phyloP scores from a whole-genome alignment of 2,797 vertebrate genomes.

The Salarias fasciatus region DNA sequence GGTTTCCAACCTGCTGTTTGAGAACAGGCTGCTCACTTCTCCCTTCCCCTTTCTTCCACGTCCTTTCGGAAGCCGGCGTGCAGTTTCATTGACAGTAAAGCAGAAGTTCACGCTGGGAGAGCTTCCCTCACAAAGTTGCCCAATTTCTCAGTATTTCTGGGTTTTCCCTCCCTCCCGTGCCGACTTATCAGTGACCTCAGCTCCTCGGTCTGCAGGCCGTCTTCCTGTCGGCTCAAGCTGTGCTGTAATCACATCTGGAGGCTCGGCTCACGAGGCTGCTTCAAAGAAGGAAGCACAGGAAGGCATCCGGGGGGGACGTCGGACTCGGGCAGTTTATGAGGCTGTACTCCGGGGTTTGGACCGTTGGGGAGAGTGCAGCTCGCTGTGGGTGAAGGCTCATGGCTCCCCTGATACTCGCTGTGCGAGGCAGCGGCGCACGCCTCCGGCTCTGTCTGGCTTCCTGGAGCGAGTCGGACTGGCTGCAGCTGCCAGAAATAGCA shows the following conservation, averaged over 20 bases:
- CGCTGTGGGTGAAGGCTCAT: slow-evolving; percentile 7
- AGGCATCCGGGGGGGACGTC: neutral
- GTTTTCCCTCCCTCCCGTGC: neutral
- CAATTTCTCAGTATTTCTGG: neutral
- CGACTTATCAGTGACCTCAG: slow-evolving; percentile 29
- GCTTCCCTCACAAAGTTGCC: neutral
- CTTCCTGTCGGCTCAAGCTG: slow-evolving; percentile 34
- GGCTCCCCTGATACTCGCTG: slow-evolving; percentile 27
- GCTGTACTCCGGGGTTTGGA: slow-evolving; percentile 16
- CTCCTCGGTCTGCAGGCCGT: slow-evolving; percentile 21
- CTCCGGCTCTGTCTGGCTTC: slow-evolving; percentile 51
- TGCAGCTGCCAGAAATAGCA: slow-evolving; percentile 62
- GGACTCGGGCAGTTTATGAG: neutral
- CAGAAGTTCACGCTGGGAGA: slow-evolving; percentile 42
- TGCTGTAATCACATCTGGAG: slow-evolving; percentile 52
- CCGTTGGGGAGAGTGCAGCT: slow-evolving; percentile 7
- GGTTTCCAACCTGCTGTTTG: too few relatives aligned
- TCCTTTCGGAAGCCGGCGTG: slow-evolving; percentile 26
- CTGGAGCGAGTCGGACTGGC: slow-evolving; percentile 33
- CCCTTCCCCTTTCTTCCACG: slow-evolving; percentile 19
- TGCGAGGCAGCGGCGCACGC: slow-evolving; percentile 27
- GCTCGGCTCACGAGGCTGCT: slow-evolving; percentile 16
- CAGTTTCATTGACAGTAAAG: slow-evolving; percentile 48
- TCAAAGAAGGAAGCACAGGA: slow-evolving; percentile 49
- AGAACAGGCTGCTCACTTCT: slow-evolving; percentile 30